These are phyloP conservation scores for Lindbergichthys nudifrons DNA, from an alignment of 2,797 vertebrate genomes.

Conservation along the genomic window DNA sequence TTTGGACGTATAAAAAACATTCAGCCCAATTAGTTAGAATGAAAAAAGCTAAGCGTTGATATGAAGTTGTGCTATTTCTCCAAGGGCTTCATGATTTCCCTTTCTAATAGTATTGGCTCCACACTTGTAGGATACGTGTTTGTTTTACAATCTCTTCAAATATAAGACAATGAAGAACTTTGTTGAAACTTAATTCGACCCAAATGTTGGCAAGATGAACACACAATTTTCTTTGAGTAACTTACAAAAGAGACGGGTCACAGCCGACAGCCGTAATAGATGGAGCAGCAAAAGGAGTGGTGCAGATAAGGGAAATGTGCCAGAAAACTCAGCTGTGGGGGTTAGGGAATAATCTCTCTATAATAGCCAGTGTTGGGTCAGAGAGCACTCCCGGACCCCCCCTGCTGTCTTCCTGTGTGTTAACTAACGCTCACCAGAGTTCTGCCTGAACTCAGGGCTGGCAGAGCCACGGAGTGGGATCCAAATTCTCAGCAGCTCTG, in stretches of 20 bases:
- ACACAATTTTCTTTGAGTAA: constrained; percentile 67
- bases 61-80: constrained; percentile 58
- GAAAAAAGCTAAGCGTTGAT: constrained; percentile 48
- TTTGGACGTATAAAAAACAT: constrained; percentile 47
- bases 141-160: constrained; percentile 61
- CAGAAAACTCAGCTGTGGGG: constrained; percentile 76
- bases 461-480: constrained; percentile 70
- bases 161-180: constrained; percentile 68
- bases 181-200: constrained; percentile 71
- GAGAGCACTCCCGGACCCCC: constrained; percentile 67
- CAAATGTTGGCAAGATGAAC: constrained; percentile 68
- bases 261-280: constrained; percentile 78
- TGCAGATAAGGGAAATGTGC: constrained; percentile 77
- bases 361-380: constrained; percentile 82
- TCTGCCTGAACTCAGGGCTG: constrained; percentile 65
- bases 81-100: constrained; percentile 59
- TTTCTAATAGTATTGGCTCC: constrained; percentile 52
- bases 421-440: constrained; percentile 84
- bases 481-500: constrained; percentile 66
- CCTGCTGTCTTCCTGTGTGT: constrained; percentile 74
- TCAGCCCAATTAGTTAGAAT: constrained; percentile 58
- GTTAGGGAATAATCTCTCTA: constrained; percentile 83
- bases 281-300: constrained; percentile 63
- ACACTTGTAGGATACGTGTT: constrained; percentile 36
- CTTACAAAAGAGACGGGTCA: constrained; percentile 76